These are phyloP conservation scores for Pseudonaja textilis DNA, from an alignment of 2,113 vertebrate species.

Conservation along the genomic window DNA sequence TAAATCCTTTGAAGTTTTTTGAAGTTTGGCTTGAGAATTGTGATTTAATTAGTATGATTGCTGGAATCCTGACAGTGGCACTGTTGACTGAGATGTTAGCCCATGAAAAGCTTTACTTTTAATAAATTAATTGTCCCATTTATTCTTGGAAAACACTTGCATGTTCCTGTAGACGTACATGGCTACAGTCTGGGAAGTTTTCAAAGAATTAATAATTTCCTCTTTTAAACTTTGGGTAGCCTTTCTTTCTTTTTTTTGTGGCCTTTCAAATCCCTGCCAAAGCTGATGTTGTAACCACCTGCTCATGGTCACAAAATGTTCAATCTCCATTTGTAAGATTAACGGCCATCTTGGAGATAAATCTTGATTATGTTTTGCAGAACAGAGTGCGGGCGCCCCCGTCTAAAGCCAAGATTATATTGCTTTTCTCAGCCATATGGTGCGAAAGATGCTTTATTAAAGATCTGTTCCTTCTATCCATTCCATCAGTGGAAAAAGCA, in stretches of 20 bases:
- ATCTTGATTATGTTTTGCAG: conserved; percentile 3
- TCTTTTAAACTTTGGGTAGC: background rate
- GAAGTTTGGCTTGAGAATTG: too few relatives aligned
- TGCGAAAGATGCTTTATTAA: background rate
- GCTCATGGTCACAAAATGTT: background rate
- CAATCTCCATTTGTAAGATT: conserved; percentile 2
- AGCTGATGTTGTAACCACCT: background rate
- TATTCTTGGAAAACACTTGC: background rate
- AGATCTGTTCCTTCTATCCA: conserved; percentile 15
- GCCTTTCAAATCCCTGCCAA: background rate
- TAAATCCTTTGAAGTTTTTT: too few relatives aligned
- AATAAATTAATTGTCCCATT: background rate
- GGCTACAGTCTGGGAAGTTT: background rate
- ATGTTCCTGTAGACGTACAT: background rate
- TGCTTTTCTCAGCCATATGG: background rate
- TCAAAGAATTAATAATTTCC: background rate
- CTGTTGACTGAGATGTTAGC: background rate
- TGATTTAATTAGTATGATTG: too few relatives aligned
- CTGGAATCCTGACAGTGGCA: background rate
- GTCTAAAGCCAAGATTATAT: conserved; percentile 17
- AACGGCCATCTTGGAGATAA: background rate
- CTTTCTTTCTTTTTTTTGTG: too few relatives aligned
- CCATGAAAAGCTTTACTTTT: background rate
- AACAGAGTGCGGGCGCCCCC: background rate
- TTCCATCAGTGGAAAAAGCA: background rate